phyloP scores from a whole-genome alignment of 2,797 vertebrate species.

The Chiloscyllium punctatum region DNA sequence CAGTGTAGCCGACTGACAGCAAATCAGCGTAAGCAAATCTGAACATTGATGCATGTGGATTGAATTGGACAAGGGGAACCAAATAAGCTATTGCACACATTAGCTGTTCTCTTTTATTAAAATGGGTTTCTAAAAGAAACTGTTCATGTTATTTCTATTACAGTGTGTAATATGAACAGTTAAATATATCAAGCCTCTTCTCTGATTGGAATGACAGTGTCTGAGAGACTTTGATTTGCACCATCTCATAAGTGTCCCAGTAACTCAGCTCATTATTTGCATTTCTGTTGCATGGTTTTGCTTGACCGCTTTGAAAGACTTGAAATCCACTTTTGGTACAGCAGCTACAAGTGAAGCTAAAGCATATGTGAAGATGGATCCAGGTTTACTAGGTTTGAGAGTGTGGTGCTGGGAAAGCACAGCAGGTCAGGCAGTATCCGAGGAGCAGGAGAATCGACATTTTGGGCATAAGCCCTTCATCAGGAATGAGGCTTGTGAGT shows the following conservation, averaged over 20 bases:
- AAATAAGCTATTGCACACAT: neutral
- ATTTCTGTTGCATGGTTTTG: neutral
- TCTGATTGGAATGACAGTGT: neutral
- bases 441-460: too few species aligned
- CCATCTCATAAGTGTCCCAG: neutral
- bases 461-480: too few species aligned
- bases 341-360: neutral
- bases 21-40: neutral
- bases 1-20: neutral
- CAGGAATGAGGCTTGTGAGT: too few species aligned
- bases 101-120: conserved; percentile 18
- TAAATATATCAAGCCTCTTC: neutral
- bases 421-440: too few species aligned
- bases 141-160: neutral
- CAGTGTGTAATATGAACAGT: neutral
- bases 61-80: neutral
- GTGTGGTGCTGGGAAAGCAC: too few species aligned
- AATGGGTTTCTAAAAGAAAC: neutral
- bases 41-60: neutral
- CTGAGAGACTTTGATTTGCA: neutral
- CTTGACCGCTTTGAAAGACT: neutral
- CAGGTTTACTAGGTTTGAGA: neutral
- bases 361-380: neutral
- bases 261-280: neutral
- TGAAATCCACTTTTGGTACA: neutral